Percentiles rank a stretch among this genome's conserved stretches.
These are phyloP conservation scores for Lithophane ornitopus DNA, from an alignment of 2,888 invertebrate species.

Conservation along the genomic window DNA sequence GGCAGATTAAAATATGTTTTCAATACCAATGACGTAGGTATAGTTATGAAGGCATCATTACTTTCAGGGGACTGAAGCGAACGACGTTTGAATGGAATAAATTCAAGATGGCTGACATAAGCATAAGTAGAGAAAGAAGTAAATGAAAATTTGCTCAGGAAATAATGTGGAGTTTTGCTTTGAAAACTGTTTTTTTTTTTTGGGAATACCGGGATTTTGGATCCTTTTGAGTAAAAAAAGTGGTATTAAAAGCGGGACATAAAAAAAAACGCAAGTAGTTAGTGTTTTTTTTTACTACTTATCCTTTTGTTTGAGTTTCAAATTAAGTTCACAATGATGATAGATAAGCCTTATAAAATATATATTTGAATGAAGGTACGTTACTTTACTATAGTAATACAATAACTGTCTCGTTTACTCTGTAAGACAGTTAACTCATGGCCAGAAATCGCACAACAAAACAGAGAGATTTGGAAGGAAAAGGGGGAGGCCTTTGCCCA, in stretches of 20 bases:
- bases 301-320: not conserved
- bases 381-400: not conserved
- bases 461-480: too few species aligned
- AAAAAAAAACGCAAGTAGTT: not conserved
- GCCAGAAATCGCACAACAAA: too few species aligned
- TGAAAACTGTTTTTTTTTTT: not conserved
- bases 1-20: slow-evolving; percentile 62
- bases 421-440: not conserved
- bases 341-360: not conserved
- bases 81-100: slow-evolving; percentile 60
- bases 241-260: not conserved
- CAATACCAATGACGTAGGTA: slow-evolving; percentile 55
- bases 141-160: slow-evolving; percentile 41
- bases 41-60: slow-evolving; percentile 49
- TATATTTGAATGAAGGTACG: not conserved
- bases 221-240: not conserved
- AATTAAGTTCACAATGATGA: not conserved
- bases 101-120: slow-evolving; percentile 45
- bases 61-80: slow-evolving; percentile 56
- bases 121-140: slow-evolving; percentile 25
- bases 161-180: slow-evolving; percentile 37
- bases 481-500: too few species aligned
- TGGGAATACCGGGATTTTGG: not conserved
- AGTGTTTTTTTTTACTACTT: not conserved
- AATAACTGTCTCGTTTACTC: not conserved